Evolutionary conservation across 2,113 vertebrate genomes (phyloP).

Genomic region (Okapia johnstoni): DNA sequence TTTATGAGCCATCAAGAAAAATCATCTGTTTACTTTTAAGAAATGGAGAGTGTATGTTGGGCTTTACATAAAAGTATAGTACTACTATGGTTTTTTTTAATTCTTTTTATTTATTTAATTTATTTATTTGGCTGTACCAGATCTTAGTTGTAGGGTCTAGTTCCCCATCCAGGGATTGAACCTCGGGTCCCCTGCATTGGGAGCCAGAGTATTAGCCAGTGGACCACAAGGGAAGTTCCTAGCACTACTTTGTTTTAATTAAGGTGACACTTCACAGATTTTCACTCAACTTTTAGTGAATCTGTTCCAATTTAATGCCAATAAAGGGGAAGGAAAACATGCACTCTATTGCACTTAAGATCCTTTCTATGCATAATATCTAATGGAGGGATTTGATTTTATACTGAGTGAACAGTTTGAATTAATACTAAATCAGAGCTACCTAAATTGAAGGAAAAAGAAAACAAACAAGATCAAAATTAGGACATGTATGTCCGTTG

Average conservation of each 20-base stretch:
- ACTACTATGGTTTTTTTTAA: not conserved
- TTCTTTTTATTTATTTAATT: not conserved
- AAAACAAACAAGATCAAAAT: not conserved
- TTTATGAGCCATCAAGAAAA: not conserved
- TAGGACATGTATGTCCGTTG: rapidly evolving
- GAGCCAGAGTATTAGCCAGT: not conserved
- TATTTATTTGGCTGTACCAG: not conserved
- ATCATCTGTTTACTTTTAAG: conserved; percentile 35
- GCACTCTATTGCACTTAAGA: not conserved
- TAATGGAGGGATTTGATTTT: conserved; percentile 42
- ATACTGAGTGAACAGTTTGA: not conserved
- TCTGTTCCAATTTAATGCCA: conserved; percentile 58
- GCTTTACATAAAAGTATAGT: conserved; percentile 15
- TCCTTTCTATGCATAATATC: not conserved
- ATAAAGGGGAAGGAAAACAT: not conserved
- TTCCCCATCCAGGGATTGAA: not conserved
- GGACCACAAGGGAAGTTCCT: not conserved
- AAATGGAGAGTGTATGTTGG: conserved; percentile 38
- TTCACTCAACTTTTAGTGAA: conserved; percentile 52
- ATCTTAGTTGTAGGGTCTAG: not conserved
- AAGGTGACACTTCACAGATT: conserved; percentile 56
- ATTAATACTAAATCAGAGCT: not conserved
- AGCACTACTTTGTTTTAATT: conserved; percentile 44
- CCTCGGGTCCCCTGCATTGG: not conserved
- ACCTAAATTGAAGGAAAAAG: not conserved